Evolutionary conservation across 2,113 vertebrate genomes (phyloP).

Genomic region (Poeciliopsis prolifica): DNA sequence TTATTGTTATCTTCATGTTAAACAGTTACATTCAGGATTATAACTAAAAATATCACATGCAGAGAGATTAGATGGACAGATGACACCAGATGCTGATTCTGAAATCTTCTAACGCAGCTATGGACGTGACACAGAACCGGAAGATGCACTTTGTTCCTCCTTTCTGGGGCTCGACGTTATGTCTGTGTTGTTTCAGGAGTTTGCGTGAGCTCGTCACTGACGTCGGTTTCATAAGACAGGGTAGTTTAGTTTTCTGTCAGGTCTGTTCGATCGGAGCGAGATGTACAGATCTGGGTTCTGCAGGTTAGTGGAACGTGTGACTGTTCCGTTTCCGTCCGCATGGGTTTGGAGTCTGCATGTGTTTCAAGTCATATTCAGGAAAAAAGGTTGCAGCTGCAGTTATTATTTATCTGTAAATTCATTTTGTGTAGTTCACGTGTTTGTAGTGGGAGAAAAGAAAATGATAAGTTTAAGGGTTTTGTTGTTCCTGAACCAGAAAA

Average conservation of each 20-base stretch:
- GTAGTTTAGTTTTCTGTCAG: constrained; percentile 20
- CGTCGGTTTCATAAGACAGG: constrained; percentile 42
- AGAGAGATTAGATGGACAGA: constrained; percentile 86
- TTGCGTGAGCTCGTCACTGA: constrained; percentile 45
- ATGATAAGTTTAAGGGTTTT: constrained; percentile 1
- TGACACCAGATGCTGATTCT: constrained; percentile 69
- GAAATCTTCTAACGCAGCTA: constrained; percentile 49
- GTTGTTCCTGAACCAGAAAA: constrained; percentile 5
- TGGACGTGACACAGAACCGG: constrained; percentile 48
- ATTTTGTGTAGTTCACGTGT: constrained; percentile 31
- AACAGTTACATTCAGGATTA: constrained; percentile 90
- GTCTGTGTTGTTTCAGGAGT: constrained; percentile 39
- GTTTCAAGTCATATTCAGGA: constrained; percentile 80
- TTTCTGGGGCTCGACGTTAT: constrained; percentile 41
- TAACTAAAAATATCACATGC: constrained; percentile 89
- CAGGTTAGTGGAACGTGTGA: constrained; percentile 33
- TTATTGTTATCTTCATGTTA: constrained; percentile 78
- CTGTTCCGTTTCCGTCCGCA: constrained; percentile 28
- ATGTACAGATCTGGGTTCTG: constrained; percentile 52
- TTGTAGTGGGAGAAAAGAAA: constrained; percentile 27
- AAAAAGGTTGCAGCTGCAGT: constrained; percentile 62
- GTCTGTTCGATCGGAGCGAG: constrained; percentile 29
- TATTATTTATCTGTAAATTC: constrained; percentile 17
- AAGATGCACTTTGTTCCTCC: constrained; percentile 50
- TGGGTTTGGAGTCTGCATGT: constrained; percentile 61